These are phyloP conservation scores for Pedetes capensis DNA, from an alignment of 2,113 vertebrate species.

Conservation along the genomic window DNA sequence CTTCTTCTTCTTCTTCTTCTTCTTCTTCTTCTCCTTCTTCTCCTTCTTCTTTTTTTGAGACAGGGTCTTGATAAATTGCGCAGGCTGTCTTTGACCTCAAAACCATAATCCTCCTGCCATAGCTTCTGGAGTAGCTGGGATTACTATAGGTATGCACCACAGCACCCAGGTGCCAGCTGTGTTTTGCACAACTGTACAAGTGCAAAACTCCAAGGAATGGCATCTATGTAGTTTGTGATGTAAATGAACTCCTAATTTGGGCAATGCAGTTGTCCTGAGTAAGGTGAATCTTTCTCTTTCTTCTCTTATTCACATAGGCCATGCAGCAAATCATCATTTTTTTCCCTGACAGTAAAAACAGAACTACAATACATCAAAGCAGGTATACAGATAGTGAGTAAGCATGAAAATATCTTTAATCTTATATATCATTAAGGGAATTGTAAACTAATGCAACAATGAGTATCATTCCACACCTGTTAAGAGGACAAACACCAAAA, in stretches of 20 bases:
- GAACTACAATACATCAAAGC: not conserved
- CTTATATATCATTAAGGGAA: not conserved
- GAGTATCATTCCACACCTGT: not conserved
- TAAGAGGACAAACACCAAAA: not conserved
- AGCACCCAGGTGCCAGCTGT: no score
- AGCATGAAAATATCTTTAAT: not conserved
- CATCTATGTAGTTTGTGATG: not conserved
- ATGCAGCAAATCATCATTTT: not conserved
- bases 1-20: no score
- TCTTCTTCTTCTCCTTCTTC: no score
- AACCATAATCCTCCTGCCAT: no score
- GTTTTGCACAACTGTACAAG: not conserved
- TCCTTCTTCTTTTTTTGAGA: no score
- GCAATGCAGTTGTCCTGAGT: no score
- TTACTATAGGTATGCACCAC: no score
- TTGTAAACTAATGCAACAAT: not conserved
- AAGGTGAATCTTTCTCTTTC: not conserved
- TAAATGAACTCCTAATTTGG: not conserved
- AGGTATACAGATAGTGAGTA: not conserved
- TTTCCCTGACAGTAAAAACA: not conserved
- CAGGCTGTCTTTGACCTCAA: no score
- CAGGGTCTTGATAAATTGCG: no score
- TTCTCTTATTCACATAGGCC: not conserved
- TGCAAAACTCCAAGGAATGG: not conserved
- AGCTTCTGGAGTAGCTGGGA: no score